Base-by-base conservation (phyloP, 2,113 vertebrate species). In the Oreochromis niloticus region DNA sequence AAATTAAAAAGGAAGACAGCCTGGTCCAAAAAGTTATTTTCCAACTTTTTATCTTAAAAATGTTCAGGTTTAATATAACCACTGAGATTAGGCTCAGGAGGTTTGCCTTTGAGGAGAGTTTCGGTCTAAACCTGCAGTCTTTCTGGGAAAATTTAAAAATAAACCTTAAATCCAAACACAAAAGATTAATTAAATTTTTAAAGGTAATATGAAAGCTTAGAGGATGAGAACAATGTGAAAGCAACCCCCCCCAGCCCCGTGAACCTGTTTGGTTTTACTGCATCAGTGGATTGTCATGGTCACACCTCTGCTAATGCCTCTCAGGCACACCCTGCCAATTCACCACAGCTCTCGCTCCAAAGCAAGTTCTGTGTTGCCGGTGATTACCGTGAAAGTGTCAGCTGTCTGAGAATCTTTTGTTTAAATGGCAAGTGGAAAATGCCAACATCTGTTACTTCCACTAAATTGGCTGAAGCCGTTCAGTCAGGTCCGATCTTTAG, bases 361-460 rank as follows among this genome's bases (percentile, higher is more conserved):
- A 34, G 86, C 52, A 71, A 86, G 71, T 75, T 48, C 52, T 14
- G 24, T 41, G 39, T 61, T 59, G 83, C 85, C 11, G 4, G 41
- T 91, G 91, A 90, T 91, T 91, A 71, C 80, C 32, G 85, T 84
- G 90, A 92, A 88, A 85, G 92, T 93, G 88, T 94, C 88, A 85
- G 85, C 57, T 81, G 80, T 85, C 88, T 43, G 68, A 68, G 85
- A 88, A 81, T 87, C 85, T 88, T 90, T 81, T 87, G 82, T 88
- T 92, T 89, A 88, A 92, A 93, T 90, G 82, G 83, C 83, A 87
- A 91, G 89, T 92, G 87, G 86, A 92, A 93, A 95, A 95, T 85
- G 90, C 61, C 89, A 87, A 88, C 92, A 90, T 94, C 89, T 94
- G 92, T 95, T 93, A 92, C 92, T 93, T 91, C 89, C 88, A 82